These are phyloP conservation scores for Eupsilia transversa DNA, from an alignment of 2,888 invertebrate genomes.

Conservation along the genomic window DNA sequence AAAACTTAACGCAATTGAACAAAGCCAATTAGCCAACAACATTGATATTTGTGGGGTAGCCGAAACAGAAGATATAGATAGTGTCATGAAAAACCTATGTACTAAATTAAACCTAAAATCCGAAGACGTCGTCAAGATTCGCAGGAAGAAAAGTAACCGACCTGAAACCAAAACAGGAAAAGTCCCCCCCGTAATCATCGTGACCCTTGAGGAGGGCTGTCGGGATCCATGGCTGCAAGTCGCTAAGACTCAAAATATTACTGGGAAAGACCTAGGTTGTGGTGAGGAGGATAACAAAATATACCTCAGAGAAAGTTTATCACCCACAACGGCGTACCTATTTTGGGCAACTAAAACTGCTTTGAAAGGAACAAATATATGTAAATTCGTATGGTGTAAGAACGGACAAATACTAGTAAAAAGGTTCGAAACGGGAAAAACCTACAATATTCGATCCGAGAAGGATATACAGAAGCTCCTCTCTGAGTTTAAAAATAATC, in stretches of 20 bases:
- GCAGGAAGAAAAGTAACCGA: not conserved
- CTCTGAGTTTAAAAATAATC: too few relatives aligned
- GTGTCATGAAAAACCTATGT: not conserved
- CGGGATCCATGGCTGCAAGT: not conserved
- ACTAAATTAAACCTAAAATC: not conserved
- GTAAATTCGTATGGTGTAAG: too few relatives aligned
- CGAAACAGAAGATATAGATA: not conserved
- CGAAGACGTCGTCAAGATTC: not conserved
- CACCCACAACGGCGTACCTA: not conserved
- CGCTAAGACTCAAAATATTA: not conserved
- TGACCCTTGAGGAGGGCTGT: not conserved
- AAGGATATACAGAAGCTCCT: too few relatives aligned
- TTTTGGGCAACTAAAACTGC: not conserved
- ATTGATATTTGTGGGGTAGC: not conserved
- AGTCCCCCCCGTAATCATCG: not conserved
- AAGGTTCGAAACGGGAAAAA: too few relatives aligned
- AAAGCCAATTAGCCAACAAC: conserved; percentile 1
- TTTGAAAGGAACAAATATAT: too few relatives aligned
- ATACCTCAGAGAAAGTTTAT: not conserved
- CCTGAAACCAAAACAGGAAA: not conserved
- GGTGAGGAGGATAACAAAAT: not conserved
- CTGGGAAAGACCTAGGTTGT: not conserved
- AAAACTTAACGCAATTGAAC: not conserved
- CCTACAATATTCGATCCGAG: too few relatives aligned
- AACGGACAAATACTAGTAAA: too few relatives aligned